These are phyloP conservation scores for Microcebus ravelobensis DNA, from an alignment of 2,113 vertebrate genomes.

Conservation along the genomic window DNA sequence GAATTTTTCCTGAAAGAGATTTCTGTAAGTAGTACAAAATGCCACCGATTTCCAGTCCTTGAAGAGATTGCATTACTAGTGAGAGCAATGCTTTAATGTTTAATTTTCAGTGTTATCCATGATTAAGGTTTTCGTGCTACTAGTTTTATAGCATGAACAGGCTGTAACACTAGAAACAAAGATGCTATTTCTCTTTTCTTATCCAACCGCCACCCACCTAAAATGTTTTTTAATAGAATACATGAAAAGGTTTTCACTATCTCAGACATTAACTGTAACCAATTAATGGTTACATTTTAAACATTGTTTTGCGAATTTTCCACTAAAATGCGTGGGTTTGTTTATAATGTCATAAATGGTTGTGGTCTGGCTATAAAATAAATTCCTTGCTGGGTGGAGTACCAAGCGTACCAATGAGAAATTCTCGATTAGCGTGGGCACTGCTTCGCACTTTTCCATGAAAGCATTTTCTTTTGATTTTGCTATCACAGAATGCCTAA, in stretches of 20 bases:
- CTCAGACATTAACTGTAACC: not conserved
- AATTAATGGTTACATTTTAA: not conserved
- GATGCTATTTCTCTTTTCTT: not conserved
- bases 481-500: not conserved
- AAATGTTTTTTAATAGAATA: not conserved
- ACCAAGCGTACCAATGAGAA: not conserved
- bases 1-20: not conserved
- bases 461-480: not conserved
- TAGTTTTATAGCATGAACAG: not conserved
- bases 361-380: conserved; percentile 47
- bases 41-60: not conserved
- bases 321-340: conserved; percentile 32
- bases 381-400: not conserved
- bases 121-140: not conserved
- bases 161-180: not conserved
- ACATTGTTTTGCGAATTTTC: not conserved
- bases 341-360: conserved; percentile 53
- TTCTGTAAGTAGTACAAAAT: not conserved
- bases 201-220: not conserved
- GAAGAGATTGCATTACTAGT: not conserved
- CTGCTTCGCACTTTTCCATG: not conserved
- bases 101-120: rapidly evolving
- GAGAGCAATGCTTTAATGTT: rapidly evolving
- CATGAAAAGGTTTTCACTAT: not conserved
- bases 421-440: rapidly evolving